Evolutionary conservation across 2,113 vertebrate species (phyloP), one percentile per base, ranked within the genome.

Genomic region (Callionymus lyra): DNA sequence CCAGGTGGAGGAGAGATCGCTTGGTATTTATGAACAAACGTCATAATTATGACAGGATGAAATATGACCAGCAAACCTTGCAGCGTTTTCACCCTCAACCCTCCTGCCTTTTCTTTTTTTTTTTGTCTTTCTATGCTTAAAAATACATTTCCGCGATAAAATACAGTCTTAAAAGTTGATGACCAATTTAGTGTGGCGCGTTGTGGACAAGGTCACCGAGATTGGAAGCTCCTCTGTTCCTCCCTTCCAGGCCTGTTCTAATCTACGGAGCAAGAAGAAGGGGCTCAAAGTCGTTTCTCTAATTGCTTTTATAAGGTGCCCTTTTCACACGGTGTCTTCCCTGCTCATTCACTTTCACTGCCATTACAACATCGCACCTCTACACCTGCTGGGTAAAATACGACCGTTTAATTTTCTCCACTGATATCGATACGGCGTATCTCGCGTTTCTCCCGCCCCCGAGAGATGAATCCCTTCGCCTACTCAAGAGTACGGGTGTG

Each of bases 31-130:
- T 87, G 88, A 87, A 87, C 79, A 85, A 86, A 84, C 75, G 85
- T 87, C 87, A 86, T 87, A 81, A 71, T 83, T 85, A 73, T 92
- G 90, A 89, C 86, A 89, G 87, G 50, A 83, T 89, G 88, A 89
- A 87, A 64, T 86, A 90, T 78, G 80, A 86, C 57, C 62, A 41
- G 56, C 45, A n/a, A n/a, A 46, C 44, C 33, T 64, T 59, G 68
- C 62, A 52, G 63, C 50, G 41, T 56, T 56, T 38, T 74, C 55
- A 51, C 58, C 66, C 53, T n/a, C n/a, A n/a, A n/a, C 44, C 54
- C 53, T 53, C 44, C 4, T 27, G n/a, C 12, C 13, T n/a, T 17
- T 31, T 17, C 6, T 34, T 4, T 4, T 31, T 35, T 61, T 61
- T 59, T 53, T 67, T 58, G 65, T 70, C 70, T 63, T 75, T 63